Base-by-base conservation (phyloP, 2,797 vertebrate species). In the Anabas testudineus region DNA sequence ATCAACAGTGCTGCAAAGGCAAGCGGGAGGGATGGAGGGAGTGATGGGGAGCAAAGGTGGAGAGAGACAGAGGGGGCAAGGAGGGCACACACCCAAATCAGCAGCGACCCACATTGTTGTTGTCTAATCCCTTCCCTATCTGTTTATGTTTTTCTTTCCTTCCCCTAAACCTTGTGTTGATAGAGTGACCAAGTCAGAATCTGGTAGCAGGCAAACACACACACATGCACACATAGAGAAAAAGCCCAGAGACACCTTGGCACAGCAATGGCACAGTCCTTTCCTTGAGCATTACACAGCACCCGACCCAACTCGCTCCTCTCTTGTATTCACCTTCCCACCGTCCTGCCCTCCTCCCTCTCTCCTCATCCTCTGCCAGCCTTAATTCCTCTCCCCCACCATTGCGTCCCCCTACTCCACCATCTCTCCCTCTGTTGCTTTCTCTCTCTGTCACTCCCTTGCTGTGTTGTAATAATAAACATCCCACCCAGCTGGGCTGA, bases 381-480 rank as follows among this genome's bases (percentile, higher is more conserved):
- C 77, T 72, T 80, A 73, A 80, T 67, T 76, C 81, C 68, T 86
- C 56, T 48, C 68, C 13, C 71, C 63, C 71, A 18, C 63, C 74
- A 51, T 51, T 46, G 56, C 87, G n/a, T 82, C 76, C 77, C 68
- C 71, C 69, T 60, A 45, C 62, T 68, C 67, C 16, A 4, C 22
- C 87, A 87, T 85, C 76, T 84, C 82, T 80, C 74, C 80, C 76
- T 78, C 78, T 71, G 79, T 66, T 88, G 82, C 89, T 84, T 85
- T 87, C 83, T 83, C 86, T 82, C 85, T 74, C 73, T 80, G 90
- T 56, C 88, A 86, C 79, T 87, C 78, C 70, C 90, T 89, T 51
- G 87, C 86, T 91, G 86, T 69, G 85, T 63, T 77, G 85, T 80
- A 88, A 93, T 91, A 92, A 93, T 88, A 90, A 90, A 88, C 76